Conservation (phyloP, 2,113 vertebrate genomes). For the Sterrhoptilus dennistouni region DNA sequence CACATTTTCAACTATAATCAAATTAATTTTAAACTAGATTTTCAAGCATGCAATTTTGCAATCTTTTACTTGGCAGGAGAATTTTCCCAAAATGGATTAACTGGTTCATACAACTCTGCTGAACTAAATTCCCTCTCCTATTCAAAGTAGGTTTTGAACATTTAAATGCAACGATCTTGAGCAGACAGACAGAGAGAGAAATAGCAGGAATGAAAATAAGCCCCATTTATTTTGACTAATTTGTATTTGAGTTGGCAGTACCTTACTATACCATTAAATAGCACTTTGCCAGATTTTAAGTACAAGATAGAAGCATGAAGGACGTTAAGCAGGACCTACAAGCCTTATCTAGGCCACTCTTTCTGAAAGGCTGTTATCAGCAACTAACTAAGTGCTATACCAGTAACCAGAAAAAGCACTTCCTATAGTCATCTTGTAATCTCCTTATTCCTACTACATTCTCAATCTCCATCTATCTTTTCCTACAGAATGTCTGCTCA, state of each 20-base stretch:
- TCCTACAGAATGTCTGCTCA: background rate
- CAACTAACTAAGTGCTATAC: background rate
- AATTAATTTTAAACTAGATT: background rate
- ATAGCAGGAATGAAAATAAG: background rate
- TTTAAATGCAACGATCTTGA: background rate
- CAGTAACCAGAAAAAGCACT: background rate
- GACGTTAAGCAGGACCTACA: background rate
- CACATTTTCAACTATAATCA: background rate
- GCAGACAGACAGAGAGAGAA: background rate
- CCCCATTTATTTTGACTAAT: background rate
- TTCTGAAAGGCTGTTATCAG: background rate
- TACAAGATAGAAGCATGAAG: background rate
- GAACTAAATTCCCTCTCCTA: background rate
- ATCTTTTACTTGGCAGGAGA: background rate
- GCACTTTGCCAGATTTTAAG: background rate
- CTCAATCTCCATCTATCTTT: background rate
- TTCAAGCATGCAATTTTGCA: background rate
- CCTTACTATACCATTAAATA: background rate
- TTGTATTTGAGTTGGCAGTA: background rate
- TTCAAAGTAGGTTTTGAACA: background rate
- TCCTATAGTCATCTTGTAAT: background rate
- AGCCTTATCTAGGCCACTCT: background rate
- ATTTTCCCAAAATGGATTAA: background rate
- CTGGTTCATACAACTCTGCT: background rate
- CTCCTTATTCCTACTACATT: background rate